Evolutionary conservation across 2,888 invertebrate species (phyloP), one percentile per base, ranked within the genome.

Genomic region (Drosophila antonietae): DNA sequence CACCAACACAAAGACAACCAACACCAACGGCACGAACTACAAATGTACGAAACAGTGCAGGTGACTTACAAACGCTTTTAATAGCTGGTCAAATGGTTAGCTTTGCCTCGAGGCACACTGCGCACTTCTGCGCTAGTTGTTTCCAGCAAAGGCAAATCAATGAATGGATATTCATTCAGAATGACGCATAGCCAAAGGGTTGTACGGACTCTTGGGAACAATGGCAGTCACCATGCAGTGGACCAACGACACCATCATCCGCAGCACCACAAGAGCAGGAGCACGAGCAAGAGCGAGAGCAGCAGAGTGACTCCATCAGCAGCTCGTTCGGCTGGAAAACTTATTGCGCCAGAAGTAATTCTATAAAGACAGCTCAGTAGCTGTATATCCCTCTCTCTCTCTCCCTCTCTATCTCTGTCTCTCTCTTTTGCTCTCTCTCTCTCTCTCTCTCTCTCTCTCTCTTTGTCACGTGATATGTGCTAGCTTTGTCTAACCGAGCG

Each of bases 341-440:
- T 83, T 88, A 88, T 81, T 88, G 87, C 87, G 87, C 88, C 86
- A 88, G 87, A 88, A 88, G 81, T 88, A 88, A 88, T 88, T 83
- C 83, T 80, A 86, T 88, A 86, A 88, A 84, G 88, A 83, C 81
- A 81, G 71, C 80, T 70, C 69, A 55, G 51, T 56, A 65, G 65
- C 41, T 74, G 51, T 58, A 53, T 43, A n/a, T 44, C 60, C 23
- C 43, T 44, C 60, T 41, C 43, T 9, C 20, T 33, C 59, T 37
- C 53, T 9, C 43, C 41, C 60, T 41, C 43, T 9, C 20, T 33
- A n/a, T n/a, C n/a, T n/a, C n/a, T 59, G n/a, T 44, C 60, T 41
- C 43, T 9, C 20, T 33, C 59, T 37, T 51, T 9, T 35, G 56
- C 60, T 43, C 28, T 43, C 57, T 28, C 49, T 8, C 41, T 70